Conservation (phyloP, 2,797 vertebrate species). For the Petrocephalus schoutedeni region DNA sequence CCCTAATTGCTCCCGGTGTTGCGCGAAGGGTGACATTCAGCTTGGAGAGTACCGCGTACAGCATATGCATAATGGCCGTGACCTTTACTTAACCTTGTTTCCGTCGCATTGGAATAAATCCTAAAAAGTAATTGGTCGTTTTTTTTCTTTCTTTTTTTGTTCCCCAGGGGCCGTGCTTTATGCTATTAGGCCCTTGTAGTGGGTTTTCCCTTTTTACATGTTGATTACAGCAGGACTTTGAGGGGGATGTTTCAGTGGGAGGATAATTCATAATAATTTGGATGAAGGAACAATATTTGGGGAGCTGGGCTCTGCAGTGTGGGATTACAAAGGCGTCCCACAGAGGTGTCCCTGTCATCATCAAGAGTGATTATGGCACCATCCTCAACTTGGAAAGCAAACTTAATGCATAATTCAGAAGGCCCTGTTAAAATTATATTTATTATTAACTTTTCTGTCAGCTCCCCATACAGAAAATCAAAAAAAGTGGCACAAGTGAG, state of each 20-base stretch:
- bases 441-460: too few species aligned
- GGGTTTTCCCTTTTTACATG: background rate
- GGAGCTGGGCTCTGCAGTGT: background rate
- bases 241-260: background rate
- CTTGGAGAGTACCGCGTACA: background rate
- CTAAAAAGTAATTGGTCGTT: background rate
- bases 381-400: background rate
- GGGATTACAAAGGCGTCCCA: background rate
- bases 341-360: background rate
- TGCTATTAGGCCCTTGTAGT: background rate
- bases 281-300: background rate
- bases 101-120: background rate
- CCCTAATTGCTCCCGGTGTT: background rate
- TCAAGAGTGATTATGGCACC: background rate
- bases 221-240: background rate
- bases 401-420: slow-evolving; percentile 12
- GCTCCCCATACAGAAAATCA: too few species aligned
- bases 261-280: background rate
- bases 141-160: background rate
- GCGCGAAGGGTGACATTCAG: background rate
- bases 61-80: background rate
- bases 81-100: slow-evolving; percentile 1
- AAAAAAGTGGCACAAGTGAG: background rate
- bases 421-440: too few species aligned
- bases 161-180: background rate